These are phyloP conservation scores for Galeruca laticollis DNA, from an alignment of 2,888 invertebrate genomes.

Conservation along the genomic window DNA sequence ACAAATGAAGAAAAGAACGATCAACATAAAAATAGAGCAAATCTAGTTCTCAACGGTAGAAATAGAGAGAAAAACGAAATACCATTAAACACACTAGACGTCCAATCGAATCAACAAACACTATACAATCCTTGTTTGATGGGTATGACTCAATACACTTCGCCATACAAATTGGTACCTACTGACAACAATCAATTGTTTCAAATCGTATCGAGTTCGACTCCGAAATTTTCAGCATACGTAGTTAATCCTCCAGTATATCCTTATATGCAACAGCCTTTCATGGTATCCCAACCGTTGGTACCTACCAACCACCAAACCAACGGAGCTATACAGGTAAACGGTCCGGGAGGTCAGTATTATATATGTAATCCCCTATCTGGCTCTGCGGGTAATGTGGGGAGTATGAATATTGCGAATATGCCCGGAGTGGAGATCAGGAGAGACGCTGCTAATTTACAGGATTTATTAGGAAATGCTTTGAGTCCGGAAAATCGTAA, in stretches of 20 bases:
- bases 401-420: slow-evolving; percentile 48
- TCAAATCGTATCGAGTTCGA: slow-evolving; percentile 47
- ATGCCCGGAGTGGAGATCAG: slow-evolving; percentile 61
- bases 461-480: slow-evolving; percentile 48
- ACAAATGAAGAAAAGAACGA: background rate
- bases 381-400: slow-evolving; percentile 47
- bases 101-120: slow-evolving; percentile 55
- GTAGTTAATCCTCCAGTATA: slow-evolving; percentile 55
- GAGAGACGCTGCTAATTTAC: slow-evolving; percentile 52
- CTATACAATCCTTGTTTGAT: slow-evolving; percentile 54
- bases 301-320: background rate
- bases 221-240: slow-evolving; percentile 46
- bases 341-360: slow-evolving; percentile 59
- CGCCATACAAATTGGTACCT: slow-evolving; percentile 9
- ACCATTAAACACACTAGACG: slow-evolving; percentile 45
- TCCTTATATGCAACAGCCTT: slow-evolving; percentile 47
- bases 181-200: slow-evolving; percentile 48
- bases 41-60: background rate
- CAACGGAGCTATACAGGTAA: slow-evolving; percentile 51
- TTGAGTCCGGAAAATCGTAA: background rate
- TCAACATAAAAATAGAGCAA: background rate
- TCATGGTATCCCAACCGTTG: slow-evolving; percentile 26
- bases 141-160: background rate
- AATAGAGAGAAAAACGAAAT: slow-evolving; percentile 30
- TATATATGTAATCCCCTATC: slow-evolving; percentile 63